Evolutionary conservation across 2,888 invertebrate genomes (phyloP), one percentile per base, ranked within the genome.

Genomic region (Stenodema calcarata): DNA sequence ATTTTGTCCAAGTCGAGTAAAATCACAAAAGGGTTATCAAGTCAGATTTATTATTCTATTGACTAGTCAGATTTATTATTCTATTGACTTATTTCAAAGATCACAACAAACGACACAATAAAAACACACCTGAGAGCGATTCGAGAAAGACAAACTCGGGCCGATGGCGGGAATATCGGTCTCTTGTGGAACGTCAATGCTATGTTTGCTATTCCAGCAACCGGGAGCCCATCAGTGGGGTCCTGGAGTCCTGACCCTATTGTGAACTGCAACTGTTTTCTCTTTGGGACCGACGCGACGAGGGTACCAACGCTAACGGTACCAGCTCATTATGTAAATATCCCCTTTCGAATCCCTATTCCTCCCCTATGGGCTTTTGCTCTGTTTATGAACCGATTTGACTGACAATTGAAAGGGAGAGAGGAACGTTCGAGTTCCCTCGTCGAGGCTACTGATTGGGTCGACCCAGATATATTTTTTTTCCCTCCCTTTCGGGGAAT

Each of bases 371-470:
- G 78, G 78, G 35, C 82, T 69, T 78, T 78, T 44, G 69, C 85
- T 76, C 85, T 76, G 85, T 75, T 85, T 85, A 75, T 85, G 85
- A 85, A 85, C 75, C 76, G 85, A 85, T 85, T 85, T 85, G 85
- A 85, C 85, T 85, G 76, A 85, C 85, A 85, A 85, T 85, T 76
- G 85, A 85, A 76, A 75, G 76, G 85, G 30, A 62, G 62, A 62
- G 85, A 50, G 54, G 73, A 47, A 35, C 73, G 73, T 16, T 30
- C 16, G 35, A 73, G 73, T 70, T n/a, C 35, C 16, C 75, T 16
- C 23, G 78, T 12, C 11, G 44, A 3, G 78, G 78, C 78, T 44
- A 78, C 78, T 78, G 78, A 78, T 78, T 78, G 78, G 78, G 16
- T 44, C 78, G 42, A 41, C 78, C 42, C 44, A 42, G 44, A 35